Evolutionary conservation across 2,797 vertebrate genomes (phyloP).

Genomic region (Poeciliopsis gracilis): DNA sequence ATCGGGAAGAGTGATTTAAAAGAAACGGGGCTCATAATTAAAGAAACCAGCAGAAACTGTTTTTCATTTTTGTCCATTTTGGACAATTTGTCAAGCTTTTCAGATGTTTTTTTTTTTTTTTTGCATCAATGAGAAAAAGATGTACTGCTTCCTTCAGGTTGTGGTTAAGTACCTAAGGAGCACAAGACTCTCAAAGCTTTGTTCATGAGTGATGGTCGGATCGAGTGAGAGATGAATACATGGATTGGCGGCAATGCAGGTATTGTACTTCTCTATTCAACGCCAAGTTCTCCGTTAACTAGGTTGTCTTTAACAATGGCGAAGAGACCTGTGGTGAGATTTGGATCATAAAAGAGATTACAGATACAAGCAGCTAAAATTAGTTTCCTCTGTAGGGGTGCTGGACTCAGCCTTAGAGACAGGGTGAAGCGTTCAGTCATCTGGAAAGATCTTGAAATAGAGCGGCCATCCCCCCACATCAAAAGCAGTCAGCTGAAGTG

Average conservation of each 20-base stretch:
- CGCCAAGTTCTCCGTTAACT: neutral
- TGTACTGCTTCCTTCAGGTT: neutral
- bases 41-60: neutral
- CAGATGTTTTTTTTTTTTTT: neutral
- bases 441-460: neutral
- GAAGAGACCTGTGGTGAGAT: neutral
- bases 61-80: neutral
- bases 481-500: neutral
- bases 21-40: neutral
- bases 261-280: neutral
- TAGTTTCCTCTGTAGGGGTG: neutral
- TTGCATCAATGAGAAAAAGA: neutral
- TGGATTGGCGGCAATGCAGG: neutral
- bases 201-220: neutral
- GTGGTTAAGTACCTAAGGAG: neutral
- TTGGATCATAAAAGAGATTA: slow-evolving; percentile 1
- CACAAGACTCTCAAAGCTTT: neutral
- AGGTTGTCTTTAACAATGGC: neutral
- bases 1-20: slow-evolving; percentile 18
- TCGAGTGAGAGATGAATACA: neutral
- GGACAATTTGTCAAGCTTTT: too few species aligned
- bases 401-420: neutral
- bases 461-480: neutral
- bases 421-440: neutral
- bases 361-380: neutral